These are phyloP conservation scores for Arrhopalites spinosus DNA, from an alignment of 2,888 invertebrate genomes.

Conservation along the genomic window DNA sequence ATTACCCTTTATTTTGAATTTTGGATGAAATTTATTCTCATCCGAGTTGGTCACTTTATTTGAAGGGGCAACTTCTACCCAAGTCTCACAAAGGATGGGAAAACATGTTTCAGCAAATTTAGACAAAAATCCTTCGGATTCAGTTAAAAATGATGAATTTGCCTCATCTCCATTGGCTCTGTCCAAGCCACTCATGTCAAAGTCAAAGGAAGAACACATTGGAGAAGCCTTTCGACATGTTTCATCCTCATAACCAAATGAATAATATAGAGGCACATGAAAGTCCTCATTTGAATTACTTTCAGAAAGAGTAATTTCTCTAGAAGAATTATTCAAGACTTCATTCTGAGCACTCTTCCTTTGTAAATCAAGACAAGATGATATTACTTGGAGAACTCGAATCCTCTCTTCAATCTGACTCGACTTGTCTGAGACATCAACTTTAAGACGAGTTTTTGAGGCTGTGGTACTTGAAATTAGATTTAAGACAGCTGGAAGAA, in stretches of 20 bases:
- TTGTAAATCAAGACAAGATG: conserved; percentile 45
- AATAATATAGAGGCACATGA: not conserved
- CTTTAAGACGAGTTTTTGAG: conserved; percentile 68
- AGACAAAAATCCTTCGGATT: too few relatives aligned
- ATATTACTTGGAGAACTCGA: conserved; percentile 49
- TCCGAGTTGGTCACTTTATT: too few relatives aligned
- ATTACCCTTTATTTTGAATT: too few relatives aligned
- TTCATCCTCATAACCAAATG: conserved; percentile 27
- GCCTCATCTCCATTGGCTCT: too few relatives aligned
- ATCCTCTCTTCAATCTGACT: conserved; percentile 54
- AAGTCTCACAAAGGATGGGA: too few relatives aligned
- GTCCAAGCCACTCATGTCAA: not conserved
- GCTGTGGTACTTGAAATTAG: conserved; percentile 75
- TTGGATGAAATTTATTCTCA: too few relatives aligned
- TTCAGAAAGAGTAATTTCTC: not conserved
- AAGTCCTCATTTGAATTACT: not conserved
- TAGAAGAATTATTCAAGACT: too few relatives aligned
- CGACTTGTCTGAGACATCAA: conserved; percentile 66
- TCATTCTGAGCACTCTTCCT: not conserved
- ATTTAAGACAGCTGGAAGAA: conserved; percentile 79
- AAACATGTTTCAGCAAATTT: too few relatives aligned
- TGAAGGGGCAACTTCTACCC: too few relatives aligned
- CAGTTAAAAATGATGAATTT: too few relatives aligned
- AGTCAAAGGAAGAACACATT: not conserved
- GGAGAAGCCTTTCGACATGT: not conserved